A percentile compares a stretch with the other conserved stretches of the same genome.
Conservation (phyloP, 2,113 vertebrate genomes). For the Neodon shergylaensis region DNA sequence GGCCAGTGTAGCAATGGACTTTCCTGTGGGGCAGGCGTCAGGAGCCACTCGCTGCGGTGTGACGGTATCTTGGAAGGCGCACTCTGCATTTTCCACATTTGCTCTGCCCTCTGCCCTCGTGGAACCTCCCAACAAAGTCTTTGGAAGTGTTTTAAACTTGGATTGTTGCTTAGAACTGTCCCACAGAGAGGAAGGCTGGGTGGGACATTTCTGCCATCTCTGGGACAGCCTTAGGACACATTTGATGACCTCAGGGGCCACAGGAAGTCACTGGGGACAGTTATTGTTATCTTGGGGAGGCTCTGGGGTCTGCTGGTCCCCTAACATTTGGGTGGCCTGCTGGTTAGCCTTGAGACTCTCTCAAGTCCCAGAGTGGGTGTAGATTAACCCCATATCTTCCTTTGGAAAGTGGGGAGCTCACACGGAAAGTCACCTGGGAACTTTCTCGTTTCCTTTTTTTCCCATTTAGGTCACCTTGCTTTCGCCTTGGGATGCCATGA, state of each 20-base stretch:
- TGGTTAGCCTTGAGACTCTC: background rate
- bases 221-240: background rate
- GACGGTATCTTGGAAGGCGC: accelerated
- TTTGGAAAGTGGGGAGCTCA: background rate
- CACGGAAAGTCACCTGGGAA: background rate
- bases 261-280: background rate
- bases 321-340: too few species aligned
- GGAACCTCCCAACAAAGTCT: background rate
- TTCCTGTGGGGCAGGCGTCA: background rate
- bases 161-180: background rate
- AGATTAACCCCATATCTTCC: background rate
- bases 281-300: background rate
- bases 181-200: background rate
- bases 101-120: background rate
- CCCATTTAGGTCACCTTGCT: background rate
- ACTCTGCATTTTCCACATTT: background rate
- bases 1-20: background rate
- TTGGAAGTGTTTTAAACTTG: background rate
- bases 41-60: background rate
- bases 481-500: background rate
- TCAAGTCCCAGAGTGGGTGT: background rate
- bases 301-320: background rate
- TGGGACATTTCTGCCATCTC: background rate
- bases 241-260: background rate
- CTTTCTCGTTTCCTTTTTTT: background rate